Percentiles rank a stretch among this genome's conserved stretches.
Evolutionary conservation across 2,797 vertebrate genomes (phyloP).

Genomic region (Antrozous pallidus): DNA sequence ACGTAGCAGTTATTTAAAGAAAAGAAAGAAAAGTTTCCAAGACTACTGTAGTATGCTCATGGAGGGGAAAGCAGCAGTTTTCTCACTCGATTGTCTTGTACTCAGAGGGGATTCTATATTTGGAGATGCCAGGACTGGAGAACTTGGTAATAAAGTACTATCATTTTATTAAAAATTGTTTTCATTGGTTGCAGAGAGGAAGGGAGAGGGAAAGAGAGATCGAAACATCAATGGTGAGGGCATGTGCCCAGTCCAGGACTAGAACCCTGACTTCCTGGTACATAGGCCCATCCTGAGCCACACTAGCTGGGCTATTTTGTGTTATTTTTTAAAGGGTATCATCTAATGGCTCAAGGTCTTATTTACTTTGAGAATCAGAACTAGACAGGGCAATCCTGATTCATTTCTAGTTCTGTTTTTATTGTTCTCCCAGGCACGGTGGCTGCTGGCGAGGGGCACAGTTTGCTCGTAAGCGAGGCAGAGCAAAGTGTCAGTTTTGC

Average conservation of each 20-base stretch:
- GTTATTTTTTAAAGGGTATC: neutral
- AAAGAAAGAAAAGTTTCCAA: neutral
- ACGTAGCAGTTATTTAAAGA: neutral
- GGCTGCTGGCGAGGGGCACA: neutral
- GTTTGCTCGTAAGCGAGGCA: neutral
- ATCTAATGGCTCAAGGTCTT: neutral
- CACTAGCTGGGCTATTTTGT: neutral
- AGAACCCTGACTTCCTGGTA: too few species aligned
- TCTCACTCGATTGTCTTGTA: neutral
- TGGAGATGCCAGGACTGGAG: neutral
- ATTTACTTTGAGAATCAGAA: conserved; percentile 1
- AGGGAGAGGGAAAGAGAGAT: too few species aligned
- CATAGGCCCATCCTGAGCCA: too few species aligned
- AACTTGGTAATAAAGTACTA: neutral
- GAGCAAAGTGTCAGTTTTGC: neutral
- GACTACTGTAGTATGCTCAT: neutral
- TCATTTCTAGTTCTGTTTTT: neutral
- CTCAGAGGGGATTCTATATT: neutral
- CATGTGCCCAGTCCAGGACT: too few species aligned
- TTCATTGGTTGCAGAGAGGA: too few species aligned
- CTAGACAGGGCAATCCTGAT: neutral
- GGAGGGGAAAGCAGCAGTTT: neutral
- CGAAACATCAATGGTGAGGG: too few species aligned
- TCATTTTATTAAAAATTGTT: too few species aligned
- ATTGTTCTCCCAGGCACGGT: neutral